A percentile compares a stretch with the other conserved stretches of the same genome.
Conservation (phyloP, 2,888 invertebrate genomes). For the Agapetus fuscipes region DNA sequence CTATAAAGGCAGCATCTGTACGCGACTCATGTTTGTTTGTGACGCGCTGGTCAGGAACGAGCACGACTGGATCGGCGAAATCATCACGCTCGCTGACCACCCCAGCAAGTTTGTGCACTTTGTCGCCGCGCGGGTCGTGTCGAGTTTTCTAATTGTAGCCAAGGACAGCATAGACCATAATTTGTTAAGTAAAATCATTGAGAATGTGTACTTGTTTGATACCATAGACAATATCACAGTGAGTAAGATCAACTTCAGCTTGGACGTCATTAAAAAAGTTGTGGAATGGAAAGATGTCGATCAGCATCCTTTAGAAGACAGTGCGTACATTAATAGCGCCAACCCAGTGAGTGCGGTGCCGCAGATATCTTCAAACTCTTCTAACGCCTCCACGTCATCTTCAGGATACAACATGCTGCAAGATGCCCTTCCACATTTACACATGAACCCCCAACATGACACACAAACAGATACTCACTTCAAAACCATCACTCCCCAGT, state of each 20-base stretch:
- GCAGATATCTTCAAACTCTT: conserved; percentile 21
- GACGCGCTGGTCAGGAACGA: conserved; percentile 71
- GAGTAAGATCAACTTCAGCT: conserved; percentile 70
- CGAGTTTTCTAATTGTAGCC: conserved; percentile 75
- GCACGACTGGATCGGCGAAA: conserved; percentile 75
- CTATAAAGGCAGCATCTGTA: conserved; percentile 71
- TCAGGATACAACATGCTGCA: no score
- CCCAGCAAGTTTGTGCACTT: conserved; percentile 73
- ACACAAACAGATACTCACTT: no score
- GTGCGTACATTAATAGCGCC: conserved; percentile 36
- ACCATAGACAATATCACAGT: conserved; percentile 56
- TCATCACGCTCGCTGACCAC: conserved; percentile 68
- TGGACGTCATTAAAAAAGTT: conserved; percentile 77
- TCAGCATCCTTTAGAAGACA: conserved; percentile 70
- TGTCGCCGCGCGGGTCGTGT: conserved; percentile 68
- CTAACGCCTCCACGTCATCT: background rate
- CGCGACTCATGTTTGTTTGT: conserved; percentile 69
- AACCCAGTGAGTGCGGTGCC: conserved; percentile 23
- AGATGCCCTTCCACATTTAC: no score
- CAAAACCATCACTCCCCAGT: conserved; percentile 14
- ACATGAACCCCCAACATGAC: no score
- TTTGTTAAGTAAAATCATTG: conserved; percentile 70
- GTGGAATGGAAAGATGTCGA: conserved; percentile 83
- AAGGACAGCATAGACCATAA: conserved; percentile 71
- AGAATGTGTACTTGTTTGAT: conserved; percentile 58